Evolutionary conservation across 2,797 vertebrate genomes (phyloP).

Genomic region (Muscicapa comitata): DNA sequence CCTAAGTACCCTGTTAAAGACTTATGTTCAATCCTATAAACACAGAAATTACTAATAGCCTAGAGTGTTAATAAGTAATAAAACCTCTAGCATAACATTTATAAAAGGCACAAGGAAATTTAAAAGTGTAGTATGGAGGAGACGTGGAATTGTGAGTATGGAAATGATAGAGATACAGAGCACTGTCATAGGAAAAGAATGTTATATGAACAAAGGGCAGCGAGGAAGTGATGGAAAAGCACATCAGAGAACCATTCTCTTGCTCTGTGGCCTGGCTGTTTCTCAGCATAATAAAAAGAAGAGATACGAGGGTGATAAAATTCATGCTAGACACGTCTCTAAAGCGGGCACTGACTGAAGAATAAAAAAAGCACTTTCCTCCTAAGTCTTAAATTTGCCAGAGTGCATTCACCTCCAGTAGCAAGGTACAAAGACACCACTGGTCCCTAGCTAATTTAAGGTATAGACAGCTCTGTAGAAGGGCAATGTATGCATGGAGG

Average conservation of each 20-base stretch:
- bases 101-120: background rate
- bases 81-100: background rate
- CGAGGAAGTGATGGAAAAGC: background rate
- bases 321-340: slow-evolving; percentile 17
- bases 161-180: background rate
- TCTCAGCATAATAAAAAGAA: slow-evolving; percentile 44
- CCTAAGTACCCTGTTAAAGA: background rate
- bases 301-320: slow-evolving; percentile 51
- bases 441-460: slow-evolving; percentile 60
- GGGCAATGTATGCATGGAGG: background rate
- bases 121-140: background rate
- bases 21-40: background rate
- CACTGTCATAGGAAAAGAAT: slow-evolving; percentile 12
- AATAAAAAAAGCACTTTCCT: slow-evolving; percentile 23
- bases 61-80: background rate
- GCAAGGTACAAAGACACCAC: slow-evolving; percentile 25
- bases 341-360: slow-evolving; percentile 44
- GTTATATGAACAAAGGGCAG: slow-evolving; percentile 3
- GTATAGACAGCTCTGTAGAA: background rate
- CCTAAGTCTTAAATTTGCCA: slow-evolving; percentile 47
- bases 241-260: slow-evolving; percentile 38
- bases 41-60: background rate
- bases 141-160: background rate
- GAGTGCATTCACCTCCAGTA: background rate
- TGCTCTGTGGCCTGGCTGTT: background rate